Evolutionary conservation across 2,113 vertebrate genomes (phyloP).

Genomic region (Burhinus oedicnemus): DNA sequence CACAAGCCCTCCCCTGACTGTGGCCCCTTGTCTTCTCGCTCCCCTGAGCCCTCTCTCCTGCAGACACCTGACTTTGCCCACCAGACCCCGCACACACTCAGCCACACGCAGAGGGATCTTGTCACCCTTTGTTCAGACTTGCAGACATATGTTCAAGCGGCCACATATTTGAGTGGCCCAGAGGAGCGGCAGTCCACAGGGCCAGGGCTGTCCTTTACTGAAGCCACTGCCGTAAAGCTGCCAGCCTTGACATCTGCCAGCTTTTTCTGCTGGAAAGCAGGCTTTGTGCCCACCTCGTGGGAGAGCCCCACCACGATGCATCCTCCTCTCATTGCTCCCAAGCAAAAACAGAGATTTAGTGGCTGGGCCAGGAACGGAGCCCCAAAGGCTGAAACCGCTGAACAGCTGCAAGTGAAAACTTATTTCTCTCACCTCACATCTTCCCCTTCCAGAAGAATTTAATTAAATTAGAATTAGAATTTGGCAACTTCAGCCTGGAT

Average conservation of each 20-base stretch:
- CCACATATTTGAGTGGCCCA: background rate
- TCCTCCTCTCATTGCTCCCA: background rate
- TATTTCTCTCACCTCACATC: background rate
- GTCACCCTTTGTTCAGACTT: background rate
- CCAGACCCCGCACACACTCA: fast-evolving
- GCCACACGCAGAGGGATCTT: background rate
- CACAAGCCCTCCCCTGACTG: background rate
- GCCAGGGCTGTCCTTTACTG: background rate
- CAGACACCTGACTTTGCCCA: background rate
- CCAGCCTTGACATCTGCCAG: background rate
- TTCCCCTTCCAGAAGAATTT: background rate
- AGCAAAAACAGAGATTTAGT: background rate
- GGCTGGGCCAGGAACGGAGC: background rate
- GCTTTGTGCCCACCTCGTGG: fast-evolving
- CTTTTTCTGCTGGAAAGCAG: background rate
- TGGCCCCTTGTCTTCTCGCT: fast-evolving
- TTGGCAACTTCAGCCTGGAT: background rate
- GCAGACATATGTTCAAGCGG: fast-evolving
- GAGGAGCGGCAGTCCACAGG: background rate
- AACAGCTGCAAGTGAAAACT: background rate
- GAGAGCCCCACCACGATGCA: background rate
- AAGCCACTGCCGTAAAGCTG: background rate
- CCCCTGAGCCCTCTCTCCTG: background rate
- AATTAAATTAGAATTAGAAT: background rate
- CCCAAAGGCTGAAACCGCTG: background rate